Percentiles rank a stretch among this genome's conserved stretches.
Conservation (phyloP, 2,113 vertebrate species). For the Onychorhynchus coronatus region DNA sequence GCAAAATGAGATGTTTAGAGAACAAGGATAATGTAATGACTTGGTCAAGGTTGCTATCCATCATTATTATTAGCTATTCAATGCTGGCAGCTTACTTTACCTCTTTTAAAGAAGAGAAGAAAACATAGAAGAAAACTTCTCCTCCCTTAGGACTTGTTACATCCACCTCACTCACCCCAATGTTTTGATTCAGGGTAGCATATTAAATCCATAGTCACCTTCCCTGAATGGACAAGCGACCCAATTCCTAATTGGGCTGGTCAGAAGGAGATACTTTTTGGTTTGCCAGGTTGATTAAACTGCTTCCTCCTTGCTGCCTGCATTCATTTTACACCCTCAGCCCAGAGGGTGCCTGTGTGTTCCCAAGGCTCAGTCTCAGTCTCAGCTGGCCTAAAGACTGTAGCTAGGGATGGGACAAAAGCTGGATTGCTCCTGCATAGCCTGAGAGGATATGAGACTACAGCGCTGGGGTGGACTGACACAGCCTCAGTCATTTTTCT, state of each 20-base stretch:
- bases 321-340: background rate
- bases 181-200: background rate
- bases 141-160: background rate
- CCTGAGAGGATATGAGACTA: background rate
- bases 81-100: background rate
- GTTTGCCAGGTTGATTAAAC: background rate
- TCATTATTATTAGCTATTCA: background rate
- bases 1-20: background rate
- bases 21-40: background rate
- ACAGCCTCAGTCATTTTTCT: background rate
- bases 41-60: background rate
- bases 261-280: background rate
- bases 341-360: no score
- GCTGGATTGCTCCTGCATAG: background rate
- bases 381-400: background rate
- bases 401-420: background rate
- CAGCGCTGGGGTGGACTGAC: background rate
- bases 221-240: background rate
- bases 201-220: background rate
- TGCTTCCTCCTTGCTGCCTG: background rate
- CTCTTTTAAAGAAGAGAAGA: background rate
- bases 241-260: background rate
- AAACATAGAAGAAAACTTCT: background rate
- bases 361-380: background rate
- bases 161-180: fast-evolving